Conservation (phyloP, 2,888 invertebrate genomes). For the Xiphydria camelus region DNA sequence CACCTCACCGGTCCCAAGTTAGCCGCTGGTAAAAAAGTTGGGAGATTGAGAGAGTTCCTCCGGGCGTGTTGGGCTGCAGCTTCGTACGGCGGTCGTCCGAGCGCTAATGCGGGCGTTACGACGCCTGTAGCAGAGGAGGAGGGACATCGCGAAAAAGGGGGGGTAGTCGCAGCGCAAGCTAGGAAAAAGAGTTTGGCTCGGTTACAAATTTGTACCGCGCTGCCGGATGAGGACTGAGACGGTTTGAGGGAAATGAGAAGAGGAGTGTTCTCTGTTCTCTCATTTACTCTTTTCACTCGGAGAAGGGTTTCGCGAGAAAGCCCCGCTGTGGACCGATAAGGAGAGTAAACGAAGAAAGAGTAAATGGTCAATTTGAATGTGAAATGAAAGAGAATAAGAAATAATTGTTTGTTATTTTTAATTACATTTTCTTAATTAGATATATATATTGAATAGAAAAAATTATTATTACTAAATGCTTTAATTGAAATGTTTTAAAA, state of each 20-base stretch:
- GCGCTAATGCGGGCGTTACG: slow-evolving; percentile 36
- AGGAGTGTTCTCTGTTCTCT: neutral
- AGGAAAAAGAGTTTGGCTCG: slow-evolving; percentile 38
- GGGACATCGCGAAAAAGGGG: neutral
- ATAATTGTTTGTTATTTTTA: too few species aligned
- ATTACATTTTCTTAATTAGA: too few species aligned
- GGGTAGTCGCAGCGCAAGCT: slow-evolving; percentile 23
- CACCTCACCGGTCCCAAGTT: slow-evolving; percentile 35
- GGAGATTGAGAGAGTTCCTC: too few species aligned
- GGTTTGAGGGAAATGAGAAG: neutral
- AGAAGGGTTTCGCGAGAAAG: too few species aligned
- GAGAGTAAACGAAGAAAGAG: too few species aligned
- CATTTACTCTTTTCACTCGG: neutral
- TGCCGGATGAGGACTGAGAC: neutral
- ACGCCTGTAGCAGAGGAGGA: slow-evolving; percentile 2
- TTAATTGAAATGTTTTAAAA: too few species aligned
- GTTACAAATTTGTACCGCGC: slow-evolving; percentile 22
- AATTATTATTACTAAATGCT: too few species aligned
- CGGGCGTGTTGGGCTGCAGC: slow-evolving; percentile 30
- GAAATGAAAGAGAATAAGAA: too few species aligned
- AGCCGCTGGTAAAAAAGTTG: slow-evolving; percentile 34
- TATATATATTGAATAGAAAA: too few species aligned
- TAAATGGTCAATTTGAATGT: too few species aligned
- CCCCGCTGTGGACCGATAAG: too few species aligned
- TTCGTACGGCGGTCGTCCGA: slow-evolving; percentile 37